Evolutionary conservation across 2,113 vertebrate genomes (phyloP).

Genomic region (Nansenia antarctica): DNA sequence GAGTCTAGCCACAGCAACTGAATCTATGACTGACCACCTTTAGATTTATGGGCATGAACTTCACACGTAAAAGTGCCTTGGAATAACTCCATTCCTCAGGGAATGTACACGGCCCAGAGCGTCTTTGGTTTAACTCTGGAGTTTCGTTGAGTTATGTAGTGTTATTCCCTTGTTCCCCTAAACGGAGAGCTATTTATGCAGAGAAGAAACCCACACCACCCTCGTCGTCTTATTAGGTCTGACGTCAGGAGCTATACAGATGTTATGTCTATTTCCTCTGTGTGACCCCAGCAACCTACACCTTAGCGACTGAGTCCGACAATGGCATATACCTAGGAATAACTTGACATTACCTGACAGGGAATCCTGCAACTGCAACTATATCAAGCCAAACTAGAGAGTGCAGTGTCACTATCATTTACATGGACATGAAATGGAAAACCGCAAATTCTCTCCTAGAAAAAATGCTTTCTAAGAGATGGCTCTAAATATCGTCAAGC

Average conservation of each 20-base stretch:
- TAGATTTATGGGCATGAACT: constrained; percentile 58
- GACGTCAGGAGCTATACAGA: constrained; percentile 50
- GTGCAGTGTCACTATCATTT: neutral
- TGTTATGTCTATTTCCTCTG: constrained; percentile 35
- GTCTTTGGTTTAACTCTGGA: constrained; percentile 45
- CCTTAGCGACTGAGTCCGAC: constrained; percentile 23
- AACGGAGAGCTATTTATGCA: constrained; percentile 36
- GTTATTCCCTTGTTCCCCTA: constrained; percentile 46
- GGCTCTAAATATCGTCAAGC: too few species aligned
- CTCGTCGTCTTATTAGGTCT: constrained; percentile 42
- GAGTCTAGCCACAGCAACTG: constrained; percentile 36
- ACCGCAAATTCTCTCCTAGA: too few species aligned
- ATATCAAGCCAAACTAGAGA: neutral
- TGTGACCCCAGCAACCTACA: constrained; percentile 43
- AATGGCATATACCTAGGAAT: too few species aligned
- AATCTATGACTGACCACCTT: constrained; percentile 28
- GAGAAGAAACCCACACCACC: too few species aligned
- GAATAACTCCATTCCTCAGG: constrained; percentile 17
- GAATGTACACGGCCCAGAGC: constrained; percentile 22
- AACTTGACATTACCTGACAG: constrained; percentile 35
- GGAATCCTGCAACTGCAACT: too few species aligned
- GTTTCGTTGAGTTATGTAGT: constrained; percentile 50
- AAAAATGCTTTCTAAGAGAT: too few species aligned
- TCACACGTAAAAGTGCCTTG: constrained; percentile 40
- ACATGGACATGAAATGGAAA: too few species aligned